These are phyloP conservation scores for Peucedramus taeniatus DNA, from an alignment of 2,113 vertebrate genomes.

Conservation along the genomic window DNA sequence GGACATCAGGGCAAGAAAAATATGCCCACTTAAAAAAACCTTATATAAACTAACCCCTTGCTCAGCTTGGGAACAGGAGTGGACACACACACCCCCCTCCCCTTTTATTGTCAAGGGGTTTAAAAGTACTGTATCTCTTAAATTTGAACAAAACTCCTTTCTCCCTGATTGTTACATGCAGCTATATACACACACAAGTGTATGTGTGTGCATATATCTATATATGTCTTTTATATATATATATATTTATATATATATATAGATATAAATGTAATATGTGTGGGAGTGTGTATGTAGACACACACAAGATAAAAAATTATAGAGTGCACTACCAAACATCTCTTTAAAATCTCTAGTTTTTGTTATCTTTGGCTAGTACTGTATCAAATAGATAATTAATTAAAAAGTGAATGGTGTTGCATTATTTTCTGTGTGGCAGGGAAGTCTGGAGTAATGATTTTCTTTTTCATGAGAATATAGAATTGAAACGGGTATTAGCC, in stretches of 20 bases:
- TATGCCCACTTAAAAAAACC: slow-evolving; percentile 14
- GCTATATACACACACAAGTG: background rate
- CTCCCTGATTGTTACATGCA: slow-evolving; percentile 47
- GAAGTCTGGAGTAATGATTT: slow-evolving; percentile 70
- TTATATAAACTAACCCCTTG: slow-evolving; percentile 11
- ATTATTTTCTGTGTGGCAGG: slow-evolving; percentile 69
- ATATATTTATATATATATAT: background rate
- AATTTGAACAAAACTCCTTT: slow-evolving; percentile 73
- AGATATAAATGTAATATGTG: slow-evolving; percentile 16
- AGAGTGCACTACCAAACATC: slow-evolving; percentile 71
- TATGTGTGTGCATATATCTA: background rate
- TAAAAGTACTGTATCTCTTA: slow-evolving; percentile 77
- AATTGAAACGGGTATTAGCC: slow-evolving; percentile 69
- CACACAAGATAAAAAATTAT: slow-evolving; percentile 50
- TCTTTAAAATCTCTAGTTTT: slow-evolving; percentile 61
- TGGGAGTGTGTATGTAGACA: slow-evolving; percentile 41
- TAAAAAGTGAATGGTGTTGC: slow-evolving; percentile 57
- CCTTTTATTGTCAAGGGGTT: slow-evolving; percentile 65
- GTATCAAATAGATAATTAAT: slow-evolving; percentile 62
- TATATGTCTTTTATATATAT: background rate
- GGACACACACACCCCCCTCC: background rate
- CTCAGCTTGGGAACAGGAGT: slow-evolving; percentile 57
- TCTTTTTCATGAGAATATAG: slow-evolving; percentile 61
- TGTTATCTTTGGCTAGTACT: slow-evolving; percentile 71
- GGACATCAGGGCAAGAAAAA: slow-evolving; percentile 31